Evolutionary conservation across 2,113 vertebrate genomes (phyloP).

Genomic region (Mystacornis crossleyi): DNA sequence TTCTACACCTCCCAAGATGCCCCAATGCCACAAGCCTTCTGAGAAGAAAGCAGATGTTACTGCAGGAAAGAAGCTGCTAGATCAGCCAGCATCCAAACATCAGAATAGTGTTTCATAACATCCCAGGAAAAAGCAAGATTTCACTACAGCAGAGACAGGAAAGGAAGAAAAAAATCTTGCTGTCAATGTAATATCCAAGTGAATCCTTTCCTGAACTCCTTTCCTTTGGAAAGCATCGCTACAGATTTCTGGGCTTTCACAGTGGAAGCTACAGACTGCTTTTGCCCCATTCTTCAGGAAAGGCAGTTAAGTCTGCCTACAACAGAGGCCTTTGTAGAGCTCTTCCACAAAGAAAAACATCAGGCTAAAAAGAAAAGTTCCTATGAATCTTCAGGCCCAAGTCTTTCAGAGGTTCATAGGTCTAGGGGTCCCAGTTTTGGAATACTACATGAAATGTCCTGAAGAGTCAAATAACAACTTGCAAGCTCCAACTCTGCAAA

Average conservation of each 20-base stretch:
- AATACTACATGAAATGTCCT: background rate
- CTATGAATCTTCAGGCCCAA: background rate
- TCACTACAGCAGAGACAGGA: background rate
- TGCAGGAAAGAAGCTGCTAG: background rate
- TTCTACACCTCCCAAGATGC: background rate
- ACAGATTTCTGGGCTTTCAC: background rate
- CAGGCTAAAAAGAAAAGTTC: background rate
- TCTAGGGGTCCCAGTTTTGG: background rate
- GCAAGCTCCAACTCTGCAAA: background rate
- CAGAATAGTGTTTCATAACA: background rate
- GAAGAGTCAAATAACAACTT: background rate
- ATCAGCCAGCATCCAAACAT: background rate
- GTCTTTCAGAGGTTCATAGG: background rate
- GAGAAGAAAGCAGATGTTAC: background rate
- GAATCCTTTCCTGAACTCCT: background rate
- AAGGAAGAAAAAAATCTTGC: background rate
- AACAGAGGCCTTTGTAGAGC: background rate
- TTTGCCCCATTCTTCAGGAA: background rate
- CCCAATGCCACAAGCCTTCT: background rate
- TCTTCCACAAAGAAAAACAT: background rate
- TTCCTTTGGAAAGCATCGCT: background rate
- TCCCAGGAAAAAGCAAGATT: background rate
- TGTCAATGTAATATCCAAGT: background rate
- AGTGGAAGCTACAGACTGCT: background rate
- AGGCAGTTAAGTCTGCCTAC: background rate